Percentiles rank a stretch among this genome's conserved stretches.
Evolutionary conservation across 2,797 vertebrate species (phyloP).

Genomic region (Falco columbarius): DNA sequence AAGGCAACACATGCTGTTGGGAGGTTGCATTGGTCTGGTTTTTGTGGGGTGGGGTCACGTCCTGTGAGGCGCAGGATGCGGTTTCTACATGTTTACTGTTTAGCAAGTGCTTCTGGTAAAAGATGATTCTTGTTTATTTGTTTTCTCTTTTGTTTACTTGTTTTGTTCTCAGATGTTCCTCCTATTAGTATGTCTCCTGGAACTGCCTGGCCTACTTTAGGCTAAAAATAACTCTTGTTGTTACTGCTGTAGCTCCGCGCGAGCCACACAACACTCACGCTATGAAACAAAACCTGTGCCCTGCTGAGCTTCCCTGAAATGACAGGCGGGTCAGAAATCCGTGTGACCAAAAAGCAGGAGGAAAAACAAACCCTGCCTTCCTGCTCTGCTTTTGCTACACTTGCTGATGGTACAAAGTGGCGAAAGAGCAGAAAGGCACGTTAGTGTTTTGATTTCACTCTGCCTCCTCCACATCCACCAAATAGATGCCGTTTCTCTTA

Average conservation of each 20-base stretch:
- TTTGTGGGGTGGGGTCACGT: neutral
- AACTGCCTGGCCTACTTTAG: conserved; percentile 56
- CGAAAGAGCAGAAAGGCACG: neutral
- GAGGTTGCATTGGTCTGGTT: neutral
- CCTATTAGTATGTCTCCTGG: conserved; percentile 59
- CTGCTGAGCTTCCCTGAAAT: conserved; percentile 2
- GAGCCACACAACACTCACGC: conserved; percentile 17
- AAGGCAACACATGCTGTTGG: neutral
- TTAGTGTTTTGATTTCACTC: neutral
- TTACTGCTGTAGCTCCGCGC: conserved; percentile 8
- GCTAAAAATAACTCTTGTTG: conserved; percentile 70
- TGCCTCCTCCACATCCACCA: neutral
- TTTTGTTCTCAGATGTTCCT: conserved; percentile 39
- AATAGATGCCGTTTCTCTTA: neutral
- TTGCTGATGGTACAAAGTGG: neutral
- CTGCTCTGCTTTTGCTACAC: neutral
- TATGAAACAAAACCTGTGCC: neutral
- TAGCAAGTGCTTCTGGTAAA: neutral
- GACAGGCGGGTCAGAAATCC: neutral
- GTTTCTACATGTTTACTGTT: neutral
- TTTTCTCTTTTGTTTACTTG: conserved; percentile 14
- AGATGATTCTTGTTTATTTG: neutral
- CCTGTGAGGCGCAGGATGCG: neutral
- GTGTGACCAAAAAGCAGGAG: neutral
- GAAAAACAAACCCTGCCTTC: neutral